Evolutionary conservation across 2,113 vertebrate genomes (phyloP).

Genomic region (Dendrocopos noguchii): DNA sequence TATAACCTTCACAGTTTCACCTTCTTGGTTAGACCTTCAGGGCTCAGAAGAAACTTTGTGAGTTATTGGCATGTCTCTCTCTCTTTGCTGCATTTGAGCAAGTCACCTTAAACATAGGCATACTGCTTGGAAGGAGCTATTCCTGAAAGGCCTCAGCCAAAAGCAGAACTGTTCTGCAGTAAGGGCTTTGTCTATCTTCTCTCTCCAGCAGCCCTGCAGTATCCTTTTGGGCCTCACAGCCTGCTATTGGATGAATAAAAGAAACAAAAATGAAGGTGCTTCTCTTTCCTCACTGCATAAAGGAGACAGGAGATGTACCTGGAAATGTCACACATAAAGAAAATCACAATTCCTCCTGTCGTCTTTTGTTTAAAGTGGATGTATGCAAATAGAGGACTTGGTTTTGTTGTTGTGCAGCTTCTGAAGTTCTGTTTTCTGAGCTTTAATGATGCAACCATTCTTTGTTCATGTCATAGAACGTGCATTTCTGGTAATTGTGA

Average conservation of each 20-base stretch:
- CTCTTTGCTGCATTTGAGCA: slow-evolving; percentile 11
- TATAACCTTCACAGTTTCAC: neutral
- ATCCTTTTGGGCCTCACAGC: neutral
- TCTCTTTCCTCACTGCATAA: neutral
- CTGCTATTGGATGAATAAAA: neutral
- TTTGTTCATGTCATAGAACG: neutral
- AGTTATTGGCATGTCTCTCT: neutral
- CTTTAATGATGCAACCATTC: neutral
- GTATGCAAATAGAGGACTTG: neutral
- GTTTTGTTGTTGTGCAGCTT: neutral
- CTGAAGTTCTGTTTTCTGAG: neutral
- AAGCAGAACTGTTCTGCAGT: neutral
- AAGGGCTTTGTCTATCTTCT: neutral
- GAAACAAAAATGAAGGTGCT: neutral
- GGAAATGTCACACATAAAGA: neutral
- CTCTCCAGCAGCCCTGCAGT: neutral
- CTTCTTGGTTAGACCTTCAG: neutral
- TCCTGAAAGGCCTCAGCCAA: neutral
- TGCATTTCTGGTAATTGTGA: neutral
- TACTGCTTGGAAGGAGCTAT: neutral
- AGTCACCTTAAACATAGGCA: neutral
- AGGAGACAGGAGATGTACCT: neutral
- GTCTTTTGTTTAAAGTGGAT: neutral
- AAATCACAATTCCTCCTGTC: neutral
- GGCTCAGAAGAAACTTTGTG: neutral